Base-by-base conservation (phyloP, 2,888 invertebrate genomes). In the Caenorhabditis plicata region DNA sequence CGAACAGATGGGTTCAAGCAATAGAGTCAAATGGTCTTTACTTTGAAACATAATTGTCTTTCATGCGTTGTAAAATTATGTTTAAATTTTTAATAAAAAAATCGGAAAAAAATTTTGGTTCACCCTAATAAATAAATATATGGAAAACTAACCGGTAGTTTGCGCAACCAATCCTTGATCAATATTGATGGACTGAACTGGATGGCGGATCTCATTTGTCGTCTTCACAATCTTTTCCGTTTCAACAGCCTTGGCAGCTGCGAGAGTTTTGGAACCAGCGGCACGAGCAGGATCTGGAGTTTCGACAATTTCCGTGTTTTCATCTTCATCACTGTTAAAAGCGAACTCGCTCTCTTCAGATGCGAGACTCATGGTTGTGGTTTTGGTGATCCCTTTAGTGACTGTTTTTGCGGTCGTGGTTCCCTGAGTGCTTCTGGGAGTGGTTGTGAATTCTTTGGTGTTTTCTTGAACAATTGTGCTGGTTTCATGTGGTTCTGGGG, bases 261-360 rank as follows among this genome's bases (percentile, higher is more conserved):
- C 51, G 20, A 61, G 33, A 3, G 54, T 61, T 36, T 51, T 46
- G 8, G 64, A 54, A 32, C 53, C 53, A 25, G 54, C 39, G 7
- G 51, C 56, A 9, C 48, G 26, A 5, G 45, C 49, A 2, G 43
- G 39, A 26, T 60, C 56, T 45, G 62, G 32, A 53, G 52, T 49
- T 39, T 58, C 64, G 43, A 55, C 40, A 26, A 51, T 44, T 53
- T 60, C 58, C 43, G 46, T 51, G 38, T 58, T 58, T 45, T 44
- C 55, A 35, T 49, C 54, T 31, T 64, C 55, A 39, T 57, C 58
- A n/a, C 50, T 57, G 27, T 52, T 50, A 44, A 60, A 53, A 9
- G 64, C 57, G 41, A 57, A 51, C 20, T 60, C 52, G n/a, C n/a
- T n/a, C n/a, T n/a, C n/a, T n/a, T n/a, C n/a, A n/a, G n/a, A n/a